These are phyloP conservation scores for Crossocerus cetratus DNA, from an alignment of 2,888 invertebrate species.

Conservation along the genomic window DNA sequence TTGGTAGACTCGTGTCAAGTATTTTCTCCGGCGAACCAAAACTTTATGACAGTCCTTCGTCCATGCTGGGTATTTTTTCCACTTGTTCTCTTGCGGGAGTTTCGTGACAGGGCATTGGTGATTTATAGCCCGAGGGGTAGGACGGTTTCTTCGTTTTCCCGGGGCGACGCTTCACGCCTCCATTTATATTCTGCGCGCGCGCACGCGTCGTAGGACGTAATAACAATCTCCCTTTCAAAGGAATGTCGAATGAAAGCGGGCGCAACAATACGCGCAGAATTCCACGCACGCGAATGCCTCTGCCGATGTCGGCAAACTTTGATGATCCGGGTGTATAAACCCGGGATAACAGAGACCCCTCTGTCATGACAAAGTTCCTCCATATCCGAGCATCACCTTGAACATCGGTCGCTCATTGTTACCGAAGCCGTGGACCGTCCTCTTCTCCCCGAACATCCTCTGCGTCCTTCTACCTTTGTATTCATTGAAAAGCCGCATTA, in stretches of 20 bases:
- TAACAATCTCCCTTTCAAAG: conserved; percentile 47
- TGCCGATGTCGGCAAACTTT: conserved; percentile 25
- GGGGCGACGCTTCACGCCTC: conserved; percentile 37
- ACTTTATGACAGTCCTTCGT: no score
- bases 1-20: no score
- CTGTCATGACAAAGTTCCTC: not conserved
- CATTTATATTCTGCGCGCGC: conserved; percentile 42
- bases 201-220: conserved; percentile 41
- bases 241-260: conserved; percentile 50
- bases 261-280: conserved; percentile 42
- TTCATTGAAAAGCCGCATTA: no score
- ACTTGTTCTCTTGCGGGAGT: conserved; percentile 10
- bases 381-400: not conserved
- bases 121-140: conserved; percentile 28
- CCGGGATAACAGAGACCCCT: not conserved
- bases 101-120: conserved; percentile 15
- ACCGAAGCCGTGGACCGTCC: not conserved
- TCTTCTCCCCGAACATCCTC: not conserved
- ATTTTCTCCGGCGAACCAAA: no score
- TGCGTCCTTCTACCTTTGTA: not conserved
- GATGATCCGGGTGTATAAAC: conserved; percentile 20
- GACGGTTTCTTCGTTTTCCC: conserved; percentile 31
- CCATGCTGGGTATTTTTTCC: not conserved
- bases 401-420: not conserved
- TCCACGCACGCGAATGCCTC: conserved; percentile 39